These are phyloP conservation scores for Pammene fasciana DNA, from an alignment of 2,888 invertebrate species.

Conservation along the genomic window DNA sequence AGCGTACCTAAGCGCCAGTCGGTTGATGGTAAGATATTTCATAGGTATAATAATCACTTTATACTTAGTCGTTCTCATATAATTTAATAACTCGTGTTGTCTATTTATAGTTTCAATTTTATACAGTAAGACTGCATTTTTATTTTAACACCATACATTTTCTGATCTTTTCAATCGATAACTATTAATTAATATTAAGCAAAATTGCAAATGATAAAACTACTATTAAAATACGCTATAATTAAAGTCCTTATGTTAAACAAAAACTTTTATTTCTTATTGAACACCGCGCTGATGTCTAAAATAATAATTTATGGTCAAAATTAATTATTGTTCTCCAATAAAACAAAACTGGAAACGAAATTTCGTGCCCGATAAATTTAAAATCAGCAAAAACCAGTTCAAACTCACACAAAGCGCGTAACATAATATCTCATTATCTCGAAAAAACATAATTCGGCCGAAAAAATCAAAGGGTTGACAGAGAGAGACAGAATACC, in stretches of 20 bases:
- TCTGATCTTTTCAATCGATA: too few species aligned
- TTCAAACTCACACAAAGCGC: slow-evolving; percentile 65
- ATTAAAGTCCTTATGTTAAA: slow-evolving; percentile 1
- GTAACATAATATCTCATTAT: slow-evolving; percentile 82
- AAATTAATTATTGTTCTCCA: slow-evolving; percentile 22
- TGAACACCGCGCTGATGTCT: not conserved
- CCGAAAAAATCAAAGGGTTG: slow-evolving; percentile 80
- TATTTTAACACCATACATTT: too few species aligned
- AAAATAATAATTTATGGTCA: slow-evolving; percentile 15
- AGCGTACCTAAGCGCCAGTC: too few species aligned
- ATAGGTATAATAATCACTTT: too few species aligned
- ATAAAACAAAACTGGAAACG: slow-evolving; percentile 25
- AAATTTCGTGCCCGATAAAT: slow-evolving; percentile 29
- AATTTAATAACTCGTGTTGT: too few species aligned
- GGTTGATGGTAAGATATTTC: too few species aligned
- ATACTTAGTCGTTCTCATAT: too few species aligned
- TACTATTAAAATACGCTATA: not conserved
- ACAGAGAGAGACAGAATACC: slow-evolving; percentile 56
- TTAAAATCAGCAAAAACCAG: slow-evolving; percentile 48
- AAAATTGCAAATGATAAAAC: not conserved
- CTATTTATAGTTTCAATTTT: too few species aligned
- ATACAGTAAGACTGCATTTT: too few species aligned
- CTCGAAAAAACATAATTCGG: slow-evolving; percentile 73
- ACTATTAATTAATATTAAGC: too few species aligned
- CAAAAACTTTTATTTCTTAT: not conserved